Conservation (phyloP, 2,113 vertebrate species). For the Zapus hudsonius region DNA sequence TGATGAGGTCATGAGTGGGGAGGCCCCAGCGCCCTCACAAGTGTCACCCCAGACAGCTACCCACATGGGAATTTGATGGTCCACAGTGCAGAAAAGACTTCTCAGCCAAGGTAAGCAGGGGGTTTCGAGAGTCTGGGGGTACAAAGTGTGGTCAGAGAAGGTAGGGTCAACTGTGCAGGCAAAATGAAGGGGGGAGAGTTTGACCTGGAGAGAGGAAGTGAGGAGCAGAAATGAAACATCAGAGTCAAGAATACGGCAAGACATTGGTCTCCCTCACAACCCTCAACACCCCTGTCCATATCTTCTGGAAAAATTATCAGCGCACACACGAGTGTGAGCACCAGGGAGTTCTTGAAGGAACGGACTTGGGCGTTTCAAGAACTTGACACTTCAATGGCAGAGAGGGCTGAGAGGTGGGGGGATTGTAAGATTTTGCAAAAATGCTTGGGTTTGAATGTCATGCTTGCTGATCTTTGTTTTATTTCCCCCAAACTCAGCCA, state of each 20-base stretch:
- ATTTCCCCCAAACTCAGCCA: not conserved
- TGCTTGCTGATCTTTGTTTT: not conserved
- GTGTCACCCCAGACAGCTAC: not conserved
- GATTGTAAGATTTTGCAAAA: not conserved
- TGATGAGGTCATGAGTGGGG: not conserved
- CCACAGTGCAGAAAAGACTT: not conserved
- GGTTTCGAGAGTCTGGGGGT: rapidly evolving
- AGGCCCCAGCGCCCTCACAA: not conserved
- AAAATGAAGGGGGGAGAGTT: too few species aligned
- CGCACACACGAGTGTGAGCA: rapidly evolving
- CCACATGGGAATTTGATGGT: not conserved
- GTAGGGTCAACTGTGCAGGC: rapidly evolving
- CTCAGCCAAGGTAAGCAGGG: too few species aligned
- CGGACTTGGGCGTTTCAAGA: rapidly evolving
- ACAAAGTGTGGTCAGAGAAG: rapidly evolving
- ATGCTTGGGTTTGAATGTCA: not conserved
- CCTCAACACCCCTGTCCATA: rapidly evolving
- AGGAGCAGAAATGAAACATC: not conserved
- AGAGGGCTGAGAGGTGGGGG: not conserved
- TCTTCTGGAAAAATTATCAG: too few species aligned
- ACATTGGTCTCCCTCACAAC: rapidly evolving
- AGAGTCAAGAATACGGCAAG: not conserved
- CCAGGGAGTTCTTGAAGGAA: not conserved
- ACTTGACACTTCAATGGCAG: rapidly evolving
- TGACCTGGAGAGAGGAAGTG: not conserved